A percentile compares a stretch with the other conserved stretches of the same genome.
Evolutionary conservation across 2,888 invertebrate species (phyloP).

Genomic region (Zele albiditarsus): DNA sequence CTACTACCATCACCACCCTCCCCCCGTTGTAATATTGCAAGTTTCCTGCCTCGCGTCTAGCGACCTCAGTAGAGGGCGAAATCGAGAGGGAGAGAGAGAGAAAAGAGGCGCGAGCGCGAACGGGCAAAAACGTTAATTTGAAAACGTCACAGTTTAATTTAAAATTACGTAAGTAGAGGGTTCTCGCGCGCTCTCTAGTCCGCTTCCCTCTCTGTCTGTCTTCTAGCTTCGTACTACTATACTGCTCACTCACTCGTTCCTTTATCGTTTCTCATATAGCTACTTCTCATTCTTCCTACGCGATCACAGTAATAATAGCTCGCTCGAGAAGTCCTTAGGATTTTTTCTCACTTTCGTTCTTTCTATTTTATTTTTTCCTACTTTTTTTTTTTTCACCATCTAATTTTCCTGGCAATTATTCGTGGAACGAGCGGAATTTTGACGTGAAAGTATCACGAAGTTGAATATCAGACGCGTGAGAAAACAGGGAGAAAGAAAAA

Average conservation of each 20-base stretch:
- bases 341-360: conserved; percentile 41
- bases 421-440: conserved; percentile 58
- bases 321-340: conserved; percentile 51
- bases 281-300: conserved; percentile 44
- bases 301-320: conserved; percentile 62
- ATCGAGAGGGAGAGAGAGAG: conserved; percentile 55
- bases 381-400: conserved; percentile 43
- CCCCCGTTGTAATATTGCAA: conserved; percentile 68
- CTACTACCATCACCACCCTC: conserved; percentile 1
- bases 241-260: conserved; percentile 28
- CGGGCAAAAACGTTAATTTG: conserved; percentile 72
- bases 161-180: conserved; percentile 70
- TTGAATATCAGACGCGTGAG: conserved; percentile 3
- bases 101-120: conserved; percentile 46
- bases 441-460: background rate
- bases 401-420: conserved; percentile 57
- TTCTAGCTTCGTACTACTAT: conserved; percentile 37
- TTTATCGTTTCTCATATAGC: conserved; percentile 32
- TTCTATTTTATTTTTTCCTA: background rate
- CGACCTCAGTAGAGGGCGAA: conserved; percentile 58
- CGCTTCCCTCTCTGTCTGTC: conserved; percentile 50
- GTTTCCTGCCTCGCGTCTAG: conserved; percentile 66
- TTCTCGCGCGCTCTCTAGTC: conserved; percentile 44
- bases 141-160: conserved; percentile 73
- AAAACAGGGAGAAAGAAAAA: background rate